These are phyloP conservation scores for Diprion similis DNA, from an alignment of 1,140 invertebrate genomes.

Conservation along the genomic window DNA sequence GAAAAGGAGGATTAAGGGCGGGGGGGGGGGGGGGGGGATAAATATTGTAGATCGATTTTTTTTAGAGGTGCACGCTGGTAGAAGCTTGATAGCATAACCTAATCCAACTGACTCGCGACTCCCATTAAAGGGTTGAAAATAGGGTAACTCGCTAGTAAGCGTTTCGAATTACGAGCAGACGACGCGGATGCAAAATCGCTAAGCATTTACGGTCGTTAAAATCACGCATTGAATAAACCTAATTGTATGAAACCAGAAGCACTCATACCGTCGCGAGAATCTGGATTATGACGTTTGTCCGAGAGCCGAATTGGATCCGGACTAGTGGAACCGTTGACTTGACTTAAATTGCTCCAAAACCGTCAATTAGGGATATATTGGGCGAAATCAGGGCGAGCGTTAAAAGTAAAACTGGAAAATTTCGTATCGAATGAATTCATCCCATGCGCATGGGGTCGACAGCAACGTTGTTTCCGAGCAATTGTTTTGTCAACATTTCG, in stretches of 20 bases:
- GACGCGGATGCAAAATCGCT: no score
- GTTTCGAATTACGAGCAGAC: conserved; percentile 69
- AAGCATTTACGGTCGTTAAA: no score
- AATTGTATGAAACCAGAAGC: no score
- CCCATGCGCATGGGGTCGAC: conserved; percentile 27
- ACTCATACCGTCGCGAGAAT: no score
- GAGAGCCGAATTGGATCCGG: no score
- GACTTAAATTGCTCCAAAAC: no score
- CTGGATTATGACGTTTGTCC: no score
- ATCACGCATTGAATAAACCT: no score
- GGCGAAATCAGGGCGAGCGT: conserved; percentile 66
- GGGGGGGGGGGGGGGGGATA: no score
- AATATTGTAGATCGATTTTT: conserved; percentile 69
- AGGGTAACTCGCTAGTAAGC: conserved; percentile 71
- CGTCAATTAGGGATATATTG: conserved; percentile 77
- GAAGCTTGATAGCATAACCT: conserved; percentile 67
- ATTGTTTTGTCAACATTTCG: conserved; percentile 34
- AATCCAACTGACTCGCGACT: no score
- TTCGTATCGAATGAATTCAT: conserved; percentile 23
- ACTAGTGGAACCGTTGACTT: no score
- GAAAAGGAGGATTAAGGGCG: not conserved
- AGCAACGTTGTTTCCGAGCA: conserved; percentile 19
- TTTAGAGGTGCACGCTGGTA: conserved; percentile 76
- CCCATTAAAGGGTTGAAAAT: no score
- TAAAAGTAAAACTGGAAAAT: conserved; percentile 11